Conservation (phyloP, 2,888 invertebrate genomes). For the Cerastoderma edule region DNA sequence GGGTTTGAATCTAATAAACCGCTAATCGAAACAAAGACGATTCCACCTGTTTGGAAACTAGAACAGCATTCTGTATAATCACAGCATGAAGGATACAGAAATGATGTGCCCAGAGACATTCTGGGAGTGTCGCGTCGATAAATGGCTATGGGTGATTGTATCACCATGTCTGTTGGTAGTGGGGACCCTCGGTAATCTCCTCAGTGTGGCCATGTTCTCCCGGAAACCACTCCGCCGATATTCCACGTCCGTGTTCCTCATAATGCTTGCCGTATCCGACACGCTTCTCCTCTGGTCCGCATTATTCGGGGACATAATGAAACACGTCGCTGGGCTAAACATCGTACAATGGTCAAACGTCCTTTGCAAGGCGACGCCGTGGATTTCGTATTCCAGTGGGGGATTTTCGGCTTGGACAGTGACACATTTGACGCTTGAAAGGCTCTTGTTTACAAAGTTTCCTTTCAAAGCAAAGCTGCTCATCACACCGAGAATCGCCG, state of each 20-base stretch:
- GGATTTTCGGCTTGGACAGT: slow-evolving; percentile 27
- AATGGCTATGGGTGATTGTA: slow-evolving; percentile 21
- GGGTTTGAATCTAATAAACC: no score
- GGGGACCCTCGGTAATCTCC: slow-evolving; percentile 30
- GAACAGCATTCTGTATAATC: no score
- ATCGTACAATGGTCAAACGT: slow-evolving; percentile 5
- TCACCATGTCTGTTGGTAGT: slow-evolving; percentile 23
- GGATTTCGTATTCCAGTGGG: slow-evolving; percentile 21
- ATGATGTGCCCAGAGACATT: no score
- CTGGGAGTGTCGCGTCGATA: slow-evolving; percentile 14
- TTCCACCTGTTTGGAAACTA: no score
- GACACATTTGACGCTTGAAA: slow-evolving; percentile 26
- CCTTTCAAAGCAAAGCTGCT: slow-evolving; percentile 1
- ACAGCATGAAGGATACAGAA: no score
- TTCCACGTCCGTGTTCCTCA: slow-evolving; percentile 28
- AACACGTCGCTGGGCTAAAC: not conserved
- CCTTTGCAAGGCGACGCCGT: slow-evolving; percentile 12
- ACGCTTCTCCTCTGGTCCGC: slow-evolving; percentile 29
- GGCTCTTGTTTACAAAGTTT: slow-evolving; percentile 17
- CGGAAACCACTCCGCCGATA: slow-evolving; percentile 6
- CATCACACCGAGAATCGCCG: slow-evolving; percentile 19
- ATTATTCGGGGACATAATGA: not conserved
- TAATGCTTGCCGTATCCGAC: slow-evolving; percentile 33
- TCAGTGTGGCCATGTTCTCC: slow-evolving; percentile 24
- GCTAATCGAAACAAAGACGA: no score